phyloP scores from a whole-genome alignment of 2,797 vertebrate genomes.

The Ptychobarbus kaznakovi region DNA sequence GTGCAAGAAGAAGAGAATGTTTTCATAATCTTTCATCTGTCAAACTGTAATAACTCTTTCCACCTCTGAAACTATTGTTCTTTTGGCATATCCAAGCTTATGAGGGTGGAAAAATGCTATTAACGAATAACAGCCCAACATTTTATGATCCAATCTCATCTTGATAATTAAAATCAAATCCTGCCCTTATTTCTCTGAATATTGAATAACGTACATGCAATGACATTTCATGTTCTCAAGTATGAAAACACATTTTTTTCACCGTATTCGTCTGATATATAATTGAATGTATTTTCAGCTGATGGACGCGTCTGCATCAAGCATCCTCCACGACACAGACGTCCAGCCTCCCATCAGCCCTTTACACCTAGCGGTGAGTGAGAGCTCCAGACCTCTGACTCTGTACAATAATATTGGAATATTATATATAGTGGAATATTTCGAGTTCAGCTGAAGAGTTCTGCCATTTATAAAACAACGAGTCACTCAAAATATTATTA shows the following conservation, averaged over 20 bases:
- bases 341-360: conserved; percentile 93
- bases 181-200: background rate
- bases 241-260: background rate
- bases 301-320: conserved; percentile 96
- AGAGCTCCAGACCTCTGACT: background rate
- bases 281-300: conserved; percentile 79
- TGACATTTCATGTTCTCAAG: background rate
- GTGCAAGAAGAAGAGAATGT: background rate
- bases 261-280: background rate
- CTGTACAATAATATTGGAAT: background rate
- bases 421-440: background rate
- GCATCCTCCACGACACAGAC: conserved; percentile 93
- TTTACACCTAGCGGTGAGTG: conserved; percentile 95
- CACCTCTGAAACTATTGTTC: background rate
- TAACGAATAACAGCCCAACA: background rate
- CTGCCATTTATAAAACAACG: too few relatives aligned
- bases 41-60: background rate
- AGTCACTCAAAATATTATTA: background rate
- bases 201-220: background rate
- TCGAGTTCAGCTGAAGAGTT: too few relatives aligned
- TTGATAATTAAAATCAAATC: background rate
- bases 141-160: background rate
- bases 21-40: background rate
- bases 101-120: background rate
- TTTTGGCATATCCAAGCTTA: background rate